A percentile compares a stretch with the other conserved stretches of the same genome.
phyloP scores from a whole-genome alignment of 1,140 invertebrate species.

The Drosophila erecta region DNA sequence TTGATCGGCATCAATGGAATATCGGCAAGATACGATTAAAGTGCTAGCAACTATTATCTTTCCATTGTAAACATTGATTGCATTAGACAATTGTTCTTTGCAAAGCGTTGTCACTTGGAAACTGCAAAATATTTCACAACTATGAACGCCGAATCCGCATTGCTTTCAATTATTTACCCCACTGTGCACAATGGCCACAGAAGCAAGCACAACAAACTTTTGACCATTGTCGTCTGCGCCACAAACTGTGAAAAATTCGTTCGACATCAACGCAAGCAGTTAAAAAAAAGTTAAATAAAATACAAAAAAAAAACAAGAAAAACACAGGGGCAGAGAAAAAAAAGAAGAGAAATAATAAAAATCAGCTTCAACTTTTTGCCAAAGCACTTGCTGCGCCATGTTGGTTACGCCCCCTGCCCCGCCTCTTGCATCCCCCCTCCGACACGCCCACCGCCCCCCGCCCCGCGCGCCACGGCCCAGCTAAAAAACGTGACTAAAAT shows the following conservation, averaged over 20 bases:
- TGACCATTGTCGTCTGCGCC: slow-evolving; percentile 49
- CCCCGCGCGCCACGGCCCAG: slow-evolving; percentile 9
- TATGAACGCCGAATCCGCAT: not conserved
- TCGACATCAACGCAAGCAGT: slow-evolving; percentile 60
- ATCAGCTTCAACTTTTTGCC: slow-evolving; percentile 60
- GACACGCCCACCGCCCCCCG: slow-evolving; percentile 1
- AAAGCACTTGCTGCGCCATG: slow-evolving; percentile 77
- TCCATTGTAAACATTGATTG: no score
- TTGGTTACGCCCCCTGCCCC: slow-evolving; percentile 63
- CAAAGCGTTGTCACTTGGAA: no score
- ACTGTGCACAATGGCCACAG: slow-evolving; percentile 43
- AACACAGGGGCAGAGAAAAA: slow-evolving; percentile 15
- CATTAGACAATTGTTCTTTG: no score
- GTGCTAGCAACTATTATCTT: no score
- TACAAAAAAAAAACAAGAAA: slow-evolving; percentile 6
- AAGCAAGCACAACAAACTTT: slow-evolving; percentile 37
- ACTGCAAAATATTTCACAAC: not conserved
- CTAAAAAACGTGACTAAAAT: slow-evolving; percentile 76
- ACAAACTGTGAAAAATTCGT: slow-evolving; percentile 76
- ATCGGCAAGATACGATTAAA: not conserved
- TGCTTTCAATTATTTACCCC: not conserved
- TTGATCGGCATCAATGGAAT: not conserved
- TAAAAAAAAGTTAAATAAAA: slow-evolving; percentile 18
- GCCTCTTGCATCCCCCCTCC: not conserved
- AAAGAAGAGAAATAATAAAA: slow-evolving; percentile 62